Evolutionary conservation across 2,113 vertebrate genomes (phyloP).

Genomic region (Vicugna pacos): DNA sequence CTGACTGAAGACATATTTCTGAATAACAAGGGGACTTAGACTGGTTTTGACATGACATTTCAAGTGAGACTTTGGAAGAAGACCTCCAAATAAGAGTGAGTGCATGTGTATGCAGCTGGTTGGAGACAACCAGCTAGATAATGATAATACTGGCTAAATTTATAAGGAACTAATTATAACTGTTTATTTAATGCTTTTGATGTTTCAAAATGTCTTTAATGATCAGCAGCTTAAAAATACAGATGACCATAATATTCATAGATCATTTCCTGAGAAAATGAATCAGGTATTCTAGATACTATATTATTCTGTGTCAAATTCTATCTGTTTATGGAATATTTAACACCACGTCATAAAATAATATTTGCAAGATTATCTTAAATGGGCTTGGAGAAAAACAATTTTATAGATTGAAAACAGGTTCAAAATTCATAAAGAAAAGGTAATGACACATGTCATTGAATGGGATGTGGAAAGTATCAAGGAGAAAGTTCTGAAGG

Average conservation of each 20-base stretch:
- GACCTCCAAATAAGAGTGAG: not conserved
- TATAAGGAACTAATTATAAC: not conserved
- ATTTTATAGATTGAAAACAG: not conserved
- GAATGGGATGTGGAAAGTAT: not conserved
- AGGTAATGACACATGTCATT: not conserved
- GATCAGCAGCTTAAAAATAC: not conserved
- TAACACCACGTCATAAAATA: not conserved
- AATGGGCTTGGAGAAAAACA: not conserved
- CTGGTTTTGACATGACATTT: not conserved
- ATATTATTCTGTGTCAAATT: not conserved
- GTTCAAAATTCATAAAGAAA: slow-evolving; percentile 10
- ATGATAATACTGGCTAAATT: not conserved
- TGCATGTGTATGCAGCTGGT: not conserved
- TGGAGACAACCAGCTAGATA: not conserved
- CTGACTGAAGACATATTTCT: not conserved
- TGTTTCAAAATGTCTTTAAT: not conserved
- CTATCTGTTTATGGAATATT: not conserved
- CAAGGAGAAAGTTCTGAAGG: not conserved
- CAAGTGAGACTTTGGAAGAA: not conserved
- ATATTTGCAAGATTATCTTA: slow-evolving; percentile 26
- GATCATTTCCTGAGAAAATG: slow-evolving; percentile 26
- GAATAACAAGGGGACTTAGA: not conserved
- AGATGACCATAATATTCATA: not conserved
- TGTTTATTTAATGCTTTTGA: not conserved
- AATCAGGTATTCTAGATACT: not conserved